Evolutionary conservation across 2,797 vertebrate species (phyloP), one percentile per base, ranked within the genome.

Genomic region (Ateles fusciceps): DNA sequence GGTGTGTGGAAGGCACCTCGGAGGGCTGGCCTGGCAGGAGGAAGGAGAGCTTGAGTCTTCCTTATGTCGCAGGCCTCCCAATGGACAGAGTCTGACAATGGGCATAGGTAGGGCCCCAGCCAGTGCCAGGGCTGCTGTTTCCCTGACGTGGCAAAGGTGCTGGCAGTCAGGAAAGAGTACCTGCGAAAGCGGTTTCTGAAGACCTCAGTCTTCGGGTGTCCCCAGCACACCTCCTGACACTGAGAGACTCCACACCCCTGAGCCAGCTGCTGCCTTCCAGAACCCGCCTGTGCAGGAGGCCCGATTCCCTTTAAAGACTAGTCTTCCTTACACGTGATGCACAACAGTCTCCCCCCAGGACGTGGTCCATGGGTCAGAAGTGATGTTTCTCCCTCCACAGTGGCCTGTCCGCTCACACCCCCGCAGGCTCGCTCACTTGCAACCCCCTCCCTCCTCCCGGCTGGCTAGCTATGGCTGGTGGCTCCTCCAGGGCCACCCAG

Each of bases 401-500:
- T 7, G 2, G 24, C 15, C 17, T 26, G 11, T 6, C 8, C n/a
- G 2, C 44, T n/a, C 17, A 10, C 15, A 22, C 24, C 3, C 50
- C 17, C 50, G 2, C 50, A 21, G 50, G 6, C 50, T 52, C 2
- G 0, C 50, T 8, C 52, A 22, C 7, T 21, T 55, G 15, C 12
- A 3, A 24, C 44, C 9, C 44, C 9, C 1, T 30, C 26, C 6
- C 57, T 68, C 19, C 2, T 15, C 15, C 0, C 5, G 4, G 9
- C 9, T 0, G 1, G 10, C 14, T 44, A 22, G 2, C 72, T 3
- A 4, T 11, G 26, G 13, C 33, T 11, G 26, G 7, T 5, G 26
- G 10, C 0, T 6, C 7, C 61, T 36, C 68, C n/a, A 10, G 8
- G n/a, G 8, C 0, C 10, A 21, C 24, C 0, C 6, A 3, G 14